A percentile compares a stretch with the other conserved stretches of the same genome.
Evolutionary conservation across 2,113 vertebrate genomes (phyloP).

Genomic region (Bufo bufo): DNA sequence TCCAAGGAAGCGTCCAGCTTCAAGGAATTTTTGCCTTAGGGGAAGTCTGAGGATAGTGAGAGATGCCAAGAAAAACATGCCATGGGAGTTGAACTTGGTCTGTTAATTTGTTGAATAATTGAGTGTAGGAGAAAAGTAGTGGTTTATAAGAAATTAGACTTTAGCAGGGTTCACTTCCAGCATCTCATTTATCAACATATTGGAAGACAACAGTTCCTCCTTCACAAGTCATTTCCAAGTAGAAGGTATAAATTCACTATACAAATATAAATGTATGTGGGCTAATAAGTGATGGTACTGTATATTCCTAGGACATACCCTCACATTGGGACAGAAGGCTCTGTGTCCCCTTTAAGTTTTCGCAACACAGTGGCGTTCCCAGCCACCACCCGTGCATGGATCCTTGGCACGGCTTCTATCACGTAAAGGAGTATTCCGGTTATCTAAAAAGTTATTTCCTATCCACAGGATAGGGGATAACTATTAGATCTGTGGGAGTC

Average conservation of each 20-base stretch:
- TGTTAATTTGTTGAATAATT: constrained; percentile 27
- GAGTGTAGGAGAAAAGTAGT: background rate
- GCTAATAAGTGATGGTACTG: too few species aligned
- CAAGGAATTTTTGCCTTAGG: background rate
- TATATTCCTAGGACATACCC: too few species aligned
- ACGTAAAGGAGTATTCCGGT: too few species aligned
- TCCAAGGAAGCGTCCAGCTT: background rate
- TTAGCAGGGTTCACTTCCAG: background rate
- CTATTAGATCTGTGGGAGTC: too few species aligned
- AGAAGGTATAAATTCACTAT: background rate
- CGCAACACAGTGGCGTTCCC: too few species aligned
- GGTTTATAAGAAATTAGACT: constrained; percentile 11
- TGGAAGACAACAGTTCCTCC: background rate
- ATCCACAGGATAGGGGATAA: too few species aligned
- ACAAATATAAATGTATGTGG: too few species aligned
- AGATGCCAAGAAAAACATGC: constrained; percentile 3
- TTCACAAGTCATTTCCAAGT: background rate
- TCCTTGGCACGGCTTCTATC: too few species aligned
- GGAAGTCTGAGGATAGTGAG: constrained; percentile 5
- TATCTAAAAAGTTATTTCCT: too few species aligned
- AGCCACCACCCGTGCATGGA: too few species aligned
- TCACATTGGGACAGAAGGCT: too few species aligned
- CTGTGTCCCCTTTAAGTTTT: too few species aligned
- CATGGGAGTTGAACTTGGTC: background rate
- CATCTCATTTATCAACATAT: background rate